A percentile compares a stretch with the other conserved stretches of the same genome.
These are phyloP conservation scores for Sapajus apella DNA, from an alignment of 2,113 vertebrate species.

Conservation along the genomic window DNA sequence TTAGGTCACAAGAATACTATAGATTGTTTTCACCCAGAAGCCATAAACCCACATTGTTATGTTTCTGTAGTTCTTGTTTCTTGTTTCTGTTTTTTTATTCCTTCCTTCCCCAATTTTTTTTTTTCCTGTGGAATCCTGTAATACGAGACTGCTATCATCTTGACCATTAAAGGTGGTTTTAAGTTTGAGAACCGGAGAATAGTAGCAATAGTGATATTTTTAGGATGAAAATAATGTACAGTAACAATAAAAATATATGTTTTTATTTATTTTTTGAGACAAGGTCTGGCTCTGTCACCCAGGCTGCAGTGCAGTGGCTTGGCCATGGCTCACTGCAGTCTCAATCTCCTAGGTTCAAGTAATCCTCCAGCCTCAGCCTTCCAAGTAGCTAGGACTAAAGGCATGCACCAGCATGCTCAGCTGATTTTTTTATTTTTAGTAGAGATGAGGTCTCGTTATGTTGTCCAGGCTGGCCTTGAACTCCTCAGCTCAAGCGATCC, in stretches of 20 bases:
- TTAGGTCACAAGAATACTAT: background rate
- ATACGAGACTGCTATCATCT: background rate
- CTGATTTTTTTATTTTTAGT: too few species aligned
- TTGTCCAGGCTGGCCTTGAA: too few species aligned
- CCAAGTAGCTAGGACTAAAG: too few species aligned
- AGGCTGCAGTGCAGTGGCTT: too few species aligned
- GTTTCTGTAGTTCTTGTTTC: background rate
- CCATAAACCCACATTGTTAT: background rate
- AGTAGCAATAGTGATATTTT: background rate
- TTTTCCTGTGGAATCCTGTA: background rate
- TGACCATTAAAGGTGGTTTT: background rate
- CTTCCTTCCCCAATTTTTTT: background rate
- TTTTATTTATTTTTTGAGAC: background rate
- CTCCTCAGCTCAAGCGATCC: too few species aligned
- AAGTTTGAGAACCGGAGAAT: constrained; percentile 9
- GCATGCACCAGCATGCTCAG: too few species aligned
- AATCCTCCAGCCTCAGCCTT: too few species aligned
- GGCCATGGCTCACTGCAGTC: too few species aligned
- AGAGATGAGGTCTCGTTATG: too few species aligned
- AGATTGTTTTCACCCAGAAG: background rate
- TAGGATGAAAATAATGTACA: background rate
- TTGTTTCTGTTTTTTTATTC: background rate
- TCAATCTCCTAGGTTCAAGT: too few species aligned
- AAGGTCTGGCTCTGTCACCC: too few species aligned
- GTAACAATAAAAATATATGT: background rate